Evolutionary conservation across 2,888 invertebrate species (phyloP).

Genomic region (Rotaria macrura): DNA sequence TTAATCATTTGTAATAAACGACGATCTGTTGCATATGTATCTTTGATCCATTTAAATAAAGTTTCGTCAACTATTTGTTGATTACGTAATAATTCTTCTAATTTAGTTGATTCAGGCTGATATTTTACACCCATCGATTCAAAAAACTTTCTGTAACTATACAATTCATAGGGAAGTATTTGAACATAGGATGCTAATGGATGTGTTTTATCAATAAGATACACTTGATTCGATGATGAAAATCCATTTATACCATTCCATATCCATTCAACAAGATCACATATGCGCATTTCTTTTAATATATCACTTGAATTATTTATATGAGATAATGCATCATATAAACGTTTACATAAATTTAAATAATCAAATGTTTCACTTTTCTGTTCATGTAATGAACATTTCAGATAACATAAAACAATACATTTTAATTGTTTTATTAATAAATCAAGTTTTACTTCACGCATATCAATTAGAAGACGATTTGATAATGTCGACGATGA

Average conservation of each 20-base stretch:
- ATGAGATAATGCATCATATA: conserved; percentile 28
- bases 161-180: conserved; percentile 30
- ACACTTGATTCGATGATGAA: conserved; percentile 23
- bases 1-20: not conserved
- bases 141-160: conserved; percentile 29
- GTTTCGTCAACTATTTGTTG: not conserved
- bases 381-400: not conserved
- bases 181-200: conserved; percentile 20
- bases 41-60: conserved; percentile 18
- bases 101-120: conserved; percentile 16
- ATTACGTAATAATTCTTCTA: conserved; percentile 11
- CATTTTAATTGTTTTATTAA: conserved; percentile 31
- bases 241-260: conserved; percentile 29
- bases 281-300: conserved; percentile 25
- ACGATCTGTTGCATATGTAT: not conserved
- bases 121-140: conserved; percentile 30
- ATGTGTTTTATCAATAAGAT: conserved; percentile 30
- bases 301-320: not conserved
- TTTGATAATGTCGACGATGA: not conserved
- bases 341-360: conserved; percentile 26
- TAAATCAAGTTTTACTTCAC: conserved; percentile 25
- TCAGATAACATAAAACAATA: conserved; percentile 20
- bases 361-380: conserved; percentile 32
- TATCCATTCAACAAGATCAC: conserved; percentile 26
- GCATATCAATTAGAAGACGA: conserved; percentile 20